A percentile compares a stretch with the other conserved stretches of the same genome.
Conservation (phyloP, 2,113 vertebrate species). For the Platycercus adscitus region DNA sequence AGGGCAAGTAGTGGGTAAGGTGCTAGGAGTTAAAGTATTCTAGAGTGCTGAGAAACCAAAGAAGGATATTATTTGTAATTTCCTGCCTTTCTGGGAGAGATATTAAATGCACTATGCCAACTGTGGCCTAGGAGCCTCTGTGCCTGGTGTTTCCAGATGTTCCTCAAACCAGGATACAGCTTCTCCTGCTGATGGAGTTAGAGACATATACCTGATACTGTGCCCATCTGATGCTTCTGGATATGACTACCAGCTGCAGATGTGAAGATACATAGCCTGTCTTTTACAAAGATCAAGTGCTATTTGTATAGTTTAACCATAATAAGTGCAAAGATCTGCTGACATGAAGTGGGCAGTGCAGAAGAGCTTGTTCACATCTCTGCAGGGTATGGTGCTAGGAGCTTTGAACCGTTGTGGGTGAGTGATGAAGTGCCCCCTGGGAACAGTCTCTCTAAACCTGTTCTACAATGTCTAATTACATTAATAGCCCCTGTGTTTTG, state of each 20-base stretch:
- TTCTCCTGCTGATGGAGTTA: background rate
- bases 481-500: background rate
- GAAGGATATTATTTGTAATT: background rate
- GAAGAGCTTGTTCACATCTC: background rate
- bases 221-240: background rate
- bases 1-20: background rate
- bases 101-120: background rate
- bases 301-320: background rate
- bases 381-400: background rate
- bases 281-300: background rate
- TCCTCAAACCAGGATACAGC: background rate
- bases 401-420: background rate
- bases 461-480: background rate
- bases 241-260: background rate
- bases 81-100: background rate
- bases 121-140: background rate
- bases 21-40: background rate
- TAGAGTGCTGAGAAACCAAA: background rate
- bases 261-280: background rate
- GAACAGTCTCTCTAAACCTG: background rate
- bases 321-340: background rate
- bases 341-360: fast-evolving
- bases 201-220: background rate
- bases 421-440: background rate
- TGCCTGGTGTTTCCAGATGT: background rate